Percentiles rank a stretch among this genome's conserved stretches.
These are phyloP conservation scores for Aythya baeri DNA, from an alignment of 2,113 vertebrate genomes.

Conservation along the genomic window DNA sequence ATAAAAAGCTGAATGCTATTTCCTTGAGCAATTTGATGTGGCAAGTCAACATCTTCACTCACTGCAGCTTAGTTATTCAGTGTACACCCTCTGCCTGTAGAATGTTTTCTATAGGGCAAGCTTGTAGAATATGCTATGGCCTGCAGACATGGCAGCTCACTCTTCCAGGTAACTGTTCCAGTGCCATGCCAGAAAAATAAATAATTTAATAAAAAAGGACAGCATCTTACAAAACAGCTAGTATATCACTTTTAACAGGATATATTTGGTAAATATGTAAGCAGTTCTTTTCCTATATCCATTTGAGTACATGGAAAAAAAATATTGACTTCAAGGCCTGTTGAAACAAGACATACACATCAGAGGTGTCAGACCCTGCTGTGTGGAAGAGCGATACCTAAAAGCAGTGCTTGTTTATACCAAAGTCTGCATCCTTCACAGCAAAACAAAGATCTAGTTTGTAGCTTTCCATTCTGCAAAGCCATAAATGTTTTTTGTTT, in stretches of 20 bases:
- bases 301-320: constrained; percentile 10
- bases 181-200: neutral
- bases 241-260: constrained; percentile 3
- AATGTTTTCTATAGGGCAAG: neutral
- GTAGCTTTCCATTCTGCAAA: neutral
- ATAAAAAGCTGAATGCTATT: neutral
- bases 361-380: neutral
- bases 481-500: rapidly evolving
- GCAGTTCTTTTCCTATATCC: neutral
- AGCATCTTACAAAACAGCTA: constrained; percentile 34
- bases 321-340: neutral
- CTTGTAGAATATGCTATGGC: neutral
- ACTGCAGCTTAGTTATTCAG: neutral
- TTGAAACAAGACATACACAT: neutral
- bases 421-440: neutral
- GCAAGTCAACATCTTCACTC: neutral
- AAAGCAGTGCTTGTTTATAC: neutral
- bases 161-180: neutral
- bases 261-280: constrained; percentile 9
- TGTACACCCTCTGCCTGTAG: neutral
- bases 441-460: neutral
- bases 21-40: neutral
- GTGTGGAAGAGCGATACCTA: neutral
- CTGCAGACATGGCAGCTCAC: neutral
- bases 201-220: constrained; percentile 5